Evolutionary conservation across 2,888 invertebrate genomes (phyloP).

Genomic region (Hirudinaria manillensis): DNA sequence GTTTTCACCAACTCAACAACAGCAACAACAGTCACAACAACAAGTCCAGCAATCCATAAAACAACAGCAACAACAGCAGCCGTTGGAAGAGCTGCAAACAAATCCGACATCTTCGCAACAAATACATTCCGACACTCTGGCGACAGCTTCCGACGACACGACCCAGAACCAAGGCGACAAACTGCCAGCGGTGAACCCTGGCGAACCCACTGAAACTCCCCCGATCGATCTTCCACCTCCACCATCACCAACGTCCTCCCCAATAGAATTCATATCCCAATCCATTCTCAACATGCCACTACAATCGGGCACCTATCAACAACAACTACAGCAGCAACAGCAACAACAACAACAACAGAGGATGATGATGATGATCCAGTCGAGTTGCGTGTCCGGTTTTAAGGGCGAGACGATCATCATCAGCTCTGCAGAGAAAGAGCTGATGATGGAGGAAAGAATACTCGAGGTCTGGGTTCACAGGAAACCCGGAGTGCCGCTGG

Average conservation of each 20-base stretch:
- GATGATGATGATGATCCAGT: constrained; percentile 1
- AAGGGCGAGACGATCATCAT: constrained; percentile 17
- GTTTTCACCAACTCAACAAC: constrained; percentile 9
- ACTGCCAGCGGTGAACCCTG: not conserved
- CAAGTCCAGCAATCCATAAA: not conserved
- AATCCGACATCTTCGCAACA: not conserved
- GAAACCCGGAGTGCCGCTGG: constrained; percentile 27
- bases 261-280: not conserved
- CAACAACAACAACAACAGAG: not conserved
- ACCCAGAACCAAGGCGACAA: not conserved
- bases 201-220: not conserved
- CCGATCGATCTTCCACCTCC: not conserved
- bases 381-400: not conserved
- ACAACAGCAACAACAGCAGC: constrained; percentile 20
- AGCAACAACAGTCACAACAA: constrained; percentile 2
- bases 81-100: not conserved
- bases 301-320: not conserved
- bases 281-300: not conserved
- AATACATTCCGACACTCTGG: constrained; percentile 37
- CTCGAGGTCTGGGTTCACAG: constrained; percentile 29
- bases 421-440: not conserved
- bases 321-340: not conserved
- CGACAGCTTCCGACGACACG: not conserved
- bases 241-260: not conserved
- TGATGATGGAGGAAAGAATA: constrained; percentile 14